Percentiles rank a stretch among this genome's conserved stretches.
Evolutionary conservation across 2,797 vertebrate genomes (phyloP).

Genomic region (Cyclopterus lumpus): DNA sequence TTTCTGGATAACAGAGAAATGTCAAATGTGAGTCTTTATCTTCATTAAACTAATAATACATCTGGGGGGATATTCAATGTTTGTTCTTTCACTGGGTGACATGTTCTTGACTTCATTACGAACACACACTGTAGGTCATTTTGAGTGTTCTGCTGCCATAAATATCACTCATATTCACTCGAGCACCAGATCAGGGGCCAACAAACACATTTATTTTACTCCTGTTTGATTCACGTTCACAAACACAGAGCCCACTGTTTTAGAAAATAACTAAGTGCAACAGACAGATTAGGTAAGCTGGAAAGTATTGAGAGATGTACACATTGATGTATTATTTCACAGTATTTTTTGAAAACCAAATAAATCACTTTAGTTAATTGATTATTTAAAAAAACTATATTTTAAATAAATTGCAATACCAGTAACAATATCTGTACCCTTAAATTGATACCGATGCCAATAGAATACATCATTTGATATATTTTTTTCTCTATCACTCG

Average conservation of each 20-base stretch:
- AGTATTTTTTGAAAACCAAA: no score
- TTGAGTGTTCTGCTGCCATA: neutral
- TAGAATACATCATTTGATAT: neutral
- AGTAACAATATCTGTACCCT: neutral
- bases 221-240: neutral
- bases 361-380: neutral
- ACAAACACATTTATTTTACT: neutral
- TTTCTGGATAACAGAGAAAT: constrained; percentile 84
- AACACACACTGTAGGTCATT: neutral
- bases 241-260: neutral
- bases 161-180: neutral
- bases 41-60: neutral
- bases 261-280: neutral
- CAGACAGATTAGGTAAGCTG: no score
- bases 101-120: no score
- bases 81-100: neutral
- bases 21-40: neutral
- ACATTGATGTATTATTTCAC: neutral
- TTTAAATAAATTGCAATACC: neutral
- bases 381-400: neutral
- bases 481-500: neutral
- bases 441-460: neutral
- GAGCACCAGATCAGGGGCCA: neutral
- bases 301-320: neutral
- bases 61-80: neutral